Percentiles rank a stretch among this genome's conserved stretches.
Conservation (phyloP, 2,113 vertebrate genomes). For the Rhynchomys soricoides region DNA sequence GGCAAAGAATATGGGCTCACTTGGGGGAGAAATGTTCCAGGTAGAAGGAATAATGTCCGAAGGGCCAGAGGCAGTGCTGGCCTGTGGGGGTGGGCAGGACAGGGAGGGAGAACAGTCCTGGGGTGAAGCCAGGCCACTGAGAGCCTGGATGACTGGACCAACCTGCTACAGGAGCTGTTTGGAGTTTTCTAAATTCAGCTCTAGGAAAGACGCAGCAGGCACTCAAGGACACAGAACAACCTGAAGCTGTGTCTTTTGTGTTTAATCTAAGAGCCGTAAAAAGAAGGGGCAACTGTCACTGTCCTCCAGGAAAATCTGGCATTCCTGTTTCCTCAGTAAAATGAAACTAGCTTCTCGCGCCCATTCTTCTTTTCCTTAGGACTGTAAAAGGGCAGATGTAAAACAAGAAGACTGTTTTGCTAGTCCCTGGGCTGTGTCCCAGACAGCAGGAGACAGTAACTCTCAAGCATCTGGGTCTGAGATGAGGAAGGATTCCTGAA, state of each 20-base stretch:
- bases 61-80: background rate
- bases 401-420: background rate
- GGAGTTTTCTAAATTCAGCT: background rate
- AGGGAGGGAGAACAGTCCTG: background rate
- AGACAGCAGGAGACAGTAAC: background rate
- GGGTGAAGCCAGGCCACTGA: rapidly evolving
- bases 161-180: background rate
- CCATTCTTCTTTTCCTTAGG: background rate
- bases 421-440: background rate
- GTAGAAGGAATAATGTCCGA: background rate
- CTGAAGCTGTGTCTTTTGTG: background rate
- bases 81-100: background rate
- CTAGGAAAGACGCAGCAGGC: background rate
- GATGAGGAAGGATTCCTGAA: background rate
- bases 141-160: background rate
- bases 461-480: background rate
- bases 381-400: background rate
- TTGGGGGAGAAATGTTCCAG: background rate
- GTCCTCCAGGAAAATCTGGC: background rate
- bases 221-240: background rate
- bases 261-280: background rate
- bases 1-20: background rate
- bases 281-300: background rate
- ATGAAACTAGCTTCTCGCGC: background rate
- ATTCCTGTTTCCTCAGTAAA: background rate